Base-by-base conservation (phyloP, 1,140 invertebrate genomes). In the Anastrepha ludens region DNA sequence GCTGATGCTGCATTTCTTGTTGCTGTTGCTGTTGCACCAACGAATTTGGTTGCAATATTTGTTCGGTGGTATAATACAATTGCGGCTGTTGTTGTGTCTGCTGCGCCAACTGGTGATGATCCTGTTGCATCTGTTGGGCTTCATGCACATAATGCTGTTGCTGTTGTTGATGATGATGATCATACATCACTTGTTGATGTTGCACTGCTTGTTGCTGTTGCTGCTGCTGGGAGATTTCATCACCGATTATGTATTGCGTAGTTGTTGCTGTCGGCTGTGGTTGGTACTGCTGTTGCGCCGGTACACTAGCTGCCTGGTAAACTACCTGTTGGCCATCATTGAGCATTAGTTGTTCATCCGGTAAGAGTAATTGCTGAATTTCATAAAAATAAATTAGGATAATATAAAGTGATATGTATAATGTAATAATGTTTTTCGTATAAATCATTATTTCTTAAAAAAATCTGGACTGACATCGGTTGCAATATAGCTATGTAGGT, bases 81-180 rank as follows among this genome's bases (percentile, higher is more conserved):
- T 92, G 89, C n/a, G 94, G 93, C 87, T 94, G 93, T 59, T 94
- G 89, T 86, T 93, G 93, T 87, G 93, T 90, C 87, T 94, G 89
- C 88, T 94, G 94, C 78, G 92, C 93, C 41, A 88, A 85, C n/a
- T 78, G 86, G 62, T 88, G 89, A 86, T 89, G 89, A 29, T 89
- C 90, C 29, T 89, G 88, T 39, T 91, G 92, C 50, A 91, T 91
- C 60, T 91, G 89, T 70, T 85, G 85, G 29, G 88, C 90, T 86
- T 91, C 89, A 29, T 92, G 87, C 6, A 91, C 90, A 74, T 92
- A 91, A 88, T 92, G 90, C 0, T 85, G 70, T 29, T 88, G 88
- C 11, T 87, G 86, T 88, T 86, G 87, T 78, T 41, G 64, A 86
- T 87, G 86, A 17, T 88, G 87, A 29, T 85, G 86, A 8, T 89